Evolutionary conservation across 2,113 vertebrate species (phyloP).

Genomic region (Dipodomys ordii): DNA sequence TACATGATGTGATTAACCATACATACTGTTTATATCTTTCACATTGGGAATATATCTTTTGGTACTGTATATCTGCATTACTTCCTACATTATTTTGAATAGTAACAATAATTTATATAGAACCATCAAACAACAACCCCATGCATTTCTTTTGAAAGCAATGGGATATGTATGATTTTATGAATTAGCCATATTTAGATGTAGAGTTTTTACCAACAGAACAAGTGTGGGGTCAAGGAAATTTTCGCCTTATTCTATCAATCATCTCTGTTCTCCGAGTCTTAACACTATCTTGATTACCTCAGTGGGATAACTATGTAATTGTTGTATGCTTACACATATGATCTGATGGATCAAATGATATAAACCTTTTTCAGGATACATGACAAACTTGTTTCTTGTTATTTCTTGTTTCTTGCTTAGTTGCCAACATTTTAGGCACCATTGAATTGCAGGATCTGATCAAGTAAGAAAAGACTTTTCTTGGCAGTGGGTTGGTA

Average conservation of each 20-base stretch:
- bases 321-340: background rate
- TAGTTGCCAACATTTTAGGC: background rate
- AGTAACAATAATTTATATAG: background rate
- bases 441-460: background rate
- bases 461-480: background rate
- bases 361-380: background rate
- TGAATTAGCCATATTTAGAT: rapidly evolving
- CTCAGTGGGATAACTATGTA: rapidly evolving
- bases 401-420: background rate
- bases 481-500: background rate
- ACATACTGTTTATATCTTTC: background rate
- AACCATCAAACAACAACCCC: background rate
- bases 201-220: background rate
- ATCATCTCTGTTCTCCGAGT: background rate
- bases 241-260: background rate
- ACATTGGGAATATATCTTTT: background rate
- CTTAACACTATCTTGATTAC: background rate
- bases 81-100: background rate
- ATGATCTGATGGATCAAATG: background rate
- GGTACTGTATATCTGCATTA: background rate
- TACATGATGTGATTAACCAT: background rate
- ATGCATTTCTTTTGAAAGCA: background rate
- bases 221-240: background rate
- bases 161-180: background rate
- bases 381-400: background rate